These are phyloP conservation scores for Troides helena DNA, from an alignment of 2,888 invertebrate genomes.

Conservation along the genomic window DNA sequence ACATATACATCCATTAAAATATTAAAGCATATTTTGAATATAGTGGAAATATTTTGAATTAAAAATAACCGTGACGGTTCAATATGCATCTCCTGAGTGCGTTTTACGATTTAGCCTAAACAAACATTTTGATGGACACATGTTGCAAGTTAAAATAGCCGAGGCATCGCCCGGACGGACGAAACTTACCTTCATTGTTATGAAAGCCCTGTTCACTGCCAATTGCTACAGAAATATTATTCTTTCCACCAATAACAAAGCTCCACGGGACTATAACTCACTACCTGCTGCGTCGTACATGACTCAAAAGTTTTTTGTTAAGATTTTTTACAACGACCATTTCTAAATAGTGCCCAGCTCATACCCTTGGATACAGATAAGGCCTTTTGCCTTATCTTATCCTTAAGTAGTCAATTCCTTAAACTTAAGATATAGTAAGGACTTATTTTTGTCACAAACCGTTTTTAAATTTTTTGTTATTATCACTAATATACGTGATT, in stretches of 20 bases:
- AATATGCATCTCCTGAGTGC: constrained; percentile 72
- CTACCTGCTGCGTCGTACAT: constrained; percentile 63
- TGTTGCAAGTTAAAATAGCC: constrained; percentile 59
- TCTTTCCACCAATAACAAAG: constrained; percentile 55
- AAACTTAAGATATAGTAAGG: constrained; percentile 31
- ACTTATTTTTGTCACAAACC: constrained; percentile 30
- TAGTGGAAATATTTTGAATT: constrained; percentile 37
- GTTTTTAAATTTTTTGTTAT: constrained; percentile 14
- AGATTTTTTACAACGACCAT: constrained; percentile 54
- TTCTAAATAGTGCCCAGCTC: constrained; percentile 51
- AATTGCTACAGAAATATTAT: constrained; percentile 51
- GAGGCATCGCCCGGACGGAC: constrained; percentile 46
- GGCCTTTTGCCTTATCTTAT: constrained; percentile 64
- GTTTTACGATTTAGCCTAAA: constrained; percentile 75
- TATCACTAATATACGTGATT: constrained; percentile 6
- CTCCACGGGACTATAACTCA: constrained; percentile 47
- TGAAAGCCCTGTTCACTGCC: constrained; percentile 62
- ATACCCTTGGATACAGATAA: constrained; percentile 60
- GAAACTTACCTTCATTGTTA: constrained; percentile 44
- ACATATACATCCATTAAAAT: background rate
- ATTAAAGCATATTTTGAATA: constrained; percentile 12
- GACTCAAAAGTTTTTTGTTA: constrained; percentile 53
- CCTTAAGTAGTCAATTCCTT: constrained; percentile 49
- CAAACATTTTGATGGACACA: constrained; percentile 70
- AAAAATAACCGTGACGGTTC: constrained; percentile 75